Evolutionary conservation across 2,888 invertebrate genomes (phyloP).

Genomic region (Campoplex capitator): DNA sequence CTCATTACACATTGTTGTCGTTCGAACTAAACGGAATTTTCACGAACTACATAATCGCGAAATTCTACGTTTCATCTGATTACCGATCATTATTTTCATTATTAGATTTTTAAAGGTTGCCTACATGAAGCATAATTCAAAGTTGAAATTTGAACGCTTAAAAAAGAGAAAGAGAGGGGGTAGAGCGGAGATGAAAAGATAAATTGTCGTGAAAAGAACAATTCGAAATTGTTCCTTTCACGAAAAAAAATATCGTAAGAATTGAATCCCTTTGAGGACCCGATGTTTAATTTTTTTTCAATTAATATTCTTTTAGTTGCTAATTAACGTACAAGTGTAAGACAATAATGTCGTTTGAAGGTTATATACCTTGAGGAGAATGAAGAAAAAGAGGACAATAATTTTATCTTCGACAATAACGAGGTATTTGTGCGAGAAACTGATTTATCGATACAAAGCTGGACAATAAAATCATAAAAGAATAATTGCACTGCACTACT

Average conservation of each 20-base stretch:
- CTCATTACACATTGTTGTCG: conserved; percentile 55
- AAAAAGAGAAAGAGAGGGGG: background rate
- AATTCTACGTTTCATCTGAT: conserved; percentile 13
- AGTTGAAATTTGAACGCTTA: background rate
- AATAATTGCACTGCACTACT: conserved; percentile 74
- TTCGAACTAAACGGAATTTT: conserved; percentile 38
- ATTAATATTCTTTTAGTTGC: conserved; percentile 18
- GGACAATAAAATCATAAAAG: conserved; percentile 62
- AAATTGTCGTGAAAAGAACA: background rate
- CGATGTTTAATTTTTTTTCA: conserved; percentile 20
- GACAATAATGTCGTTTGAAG: conserved; percentile 54
- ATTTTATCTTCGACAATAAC: conserved; percentile 73
- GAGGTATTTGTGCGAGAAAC: conserved; percentile 55
- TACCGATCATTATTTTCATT: conserved; percentile 21
- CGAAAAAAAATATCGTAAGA: conserved; percentile 13
- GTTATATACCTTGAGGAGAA: background rate
- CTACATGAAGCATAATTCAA: conserved; percentile 29
- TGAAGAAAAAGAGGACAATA: conserved; percentile 51
- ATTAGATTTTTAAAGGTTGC: background rate
- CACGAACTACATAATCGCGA: conserved; percentile 15
- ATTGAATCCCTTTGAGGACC: conserved; percentile 24
- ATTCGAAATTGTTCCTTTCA: background rate
- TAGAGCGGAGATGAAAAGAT: background rate
- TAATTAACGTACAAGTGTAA: conserved; percentile 29
- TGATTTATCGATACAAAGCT: conserved; percentile 56